These are phyloP conservation scores for Drosophila aldrichi DNA, from an alignment of 2,888 invertebrate genomes.

Conservation along the genomic window DNA sequence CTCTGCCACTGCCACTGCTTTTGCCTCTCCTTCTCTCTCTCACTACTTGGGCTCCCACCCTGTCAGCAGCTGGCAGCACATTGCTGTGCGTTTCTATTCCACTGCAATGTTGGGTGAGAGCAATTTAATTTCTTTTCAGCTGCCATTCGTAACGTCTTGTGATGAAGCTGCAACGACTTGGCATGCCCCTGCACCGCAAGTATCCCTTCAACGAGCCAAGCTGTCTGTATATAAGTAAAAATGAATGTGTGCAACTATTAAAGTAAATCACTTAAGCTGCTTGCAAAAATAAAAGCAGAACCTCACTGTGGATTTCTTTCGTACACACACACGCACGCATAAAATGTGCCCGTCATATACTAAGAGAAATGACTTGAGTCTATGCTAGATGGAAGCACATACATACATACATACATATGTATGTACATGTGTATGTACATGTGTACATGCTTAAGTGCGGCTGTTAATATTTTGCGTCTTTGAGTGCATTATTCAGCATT, in stretches of 20 bases:
- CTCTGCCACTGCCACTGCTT: background rate
- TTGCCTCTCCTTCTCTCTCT: background rate
- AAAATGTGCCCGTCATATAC: conserved; percentile 28
- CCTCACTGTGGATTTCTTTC: conserved; percentile 22
- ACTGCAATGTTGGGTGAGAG: conserved; percentile 42
- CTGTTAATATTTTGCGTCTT: conserved; percentile 59
- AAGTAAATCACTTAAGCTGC: conserved; percentile 73
- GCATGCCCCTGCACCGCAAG: conserved; percentile 26
- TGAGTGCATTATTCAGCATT: conserved; percentile 68
- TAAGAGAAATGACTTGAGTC: conserved; percentile 37
- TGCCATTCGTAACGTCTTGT: conserved; percentile 74
- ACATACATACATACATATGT: background rate
- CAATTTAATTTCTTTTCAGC: conserved; percentile 76
- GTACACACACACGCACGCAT: conserved; percentile 3
- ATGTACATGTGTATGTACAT: background rate
- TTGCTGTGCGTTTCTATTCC: conserved; percentile 46
- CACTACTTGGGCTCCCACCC: conserved; percentile 2
- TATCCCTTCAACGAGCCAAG: background rate
- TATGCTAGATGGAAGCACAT: conserved; percentile 5
- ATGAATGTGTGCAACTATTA: conserved; percentile 34
- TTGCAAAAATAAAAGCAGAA: conserved; percentile 63
- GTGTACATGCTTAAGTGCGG: conserved; percentile 39
- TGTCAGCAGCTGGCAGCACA: conserved; percentile 39
- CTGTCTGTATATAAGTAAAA: conserved; percentile 1
- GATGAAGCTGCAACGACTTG: conserved; percentile 64